Evolutionary conservation across 92 coral and sea anemone genomes (phyloP).

Genomic region (Umimayanthus kanabou): DNA sequence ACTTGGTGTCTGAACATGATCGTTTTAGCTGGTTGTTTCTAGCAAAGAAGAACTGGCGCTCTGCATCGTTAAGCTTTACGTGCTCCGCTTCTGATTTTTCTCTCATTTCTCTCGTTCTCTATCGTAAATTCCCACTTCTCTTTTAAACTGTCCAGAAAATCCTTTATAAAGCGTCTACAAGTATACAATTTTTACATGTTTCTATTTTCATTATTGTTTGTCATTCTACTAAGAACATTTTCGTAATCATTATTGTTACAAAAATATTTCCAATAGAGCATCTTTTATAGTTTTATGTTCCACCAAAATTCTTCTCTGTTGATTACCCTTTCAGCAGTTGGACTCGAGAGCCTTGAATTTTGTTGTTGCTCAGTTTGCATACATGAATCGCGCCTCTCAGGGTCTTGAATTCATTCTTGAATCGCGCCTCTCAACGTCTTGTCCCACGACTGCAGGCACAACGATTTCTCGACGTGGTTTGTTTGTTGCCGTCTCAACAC

Average conservation of each 20-base stretch:
- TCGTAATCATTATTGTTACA: not conserved
- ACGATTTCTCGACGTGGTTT: not conserved
- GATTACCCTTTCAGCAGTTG: conserved; percentile 9
- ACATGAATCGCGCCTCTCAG: too few species aligned
- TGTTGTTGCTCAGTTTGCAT: too few species aligned
- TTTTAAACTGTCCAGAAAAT: not conserved
- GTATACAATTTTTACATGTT: not conserved
- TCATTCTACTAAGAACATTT: not conserved
- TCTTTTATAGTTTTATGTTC: not conserved
- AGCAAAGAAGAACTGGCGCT: not conserved
- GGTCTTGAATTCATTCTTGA: too few species aligned
- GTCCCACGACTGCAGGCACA: not conserved
- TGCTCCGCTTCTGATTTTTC: not conserved
- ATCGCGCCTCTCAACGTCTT: not conserved
- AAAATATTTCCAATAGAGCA: conserved; percentile 25
- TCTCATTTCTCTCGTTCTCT: not conserved
- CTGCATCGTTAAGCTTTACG: not conserved
- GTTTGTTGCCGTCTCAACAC: not conserved
- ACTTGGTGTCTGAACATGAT: not conserved
- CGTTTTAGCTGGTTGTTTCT: not conserved
- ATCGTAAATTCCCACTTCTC: not conserved
- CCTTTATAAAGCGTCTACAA: not conserved
- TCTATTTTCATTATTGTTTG: not conserved
- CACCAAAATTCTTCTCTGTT: not conserved
- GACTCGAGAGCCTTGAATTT: not conserved